Evolutionary conservation across 2,113 vertebrate genomes (phyloP).

Genomic region (Gnathonemus echidnorhynchus): DNA sequence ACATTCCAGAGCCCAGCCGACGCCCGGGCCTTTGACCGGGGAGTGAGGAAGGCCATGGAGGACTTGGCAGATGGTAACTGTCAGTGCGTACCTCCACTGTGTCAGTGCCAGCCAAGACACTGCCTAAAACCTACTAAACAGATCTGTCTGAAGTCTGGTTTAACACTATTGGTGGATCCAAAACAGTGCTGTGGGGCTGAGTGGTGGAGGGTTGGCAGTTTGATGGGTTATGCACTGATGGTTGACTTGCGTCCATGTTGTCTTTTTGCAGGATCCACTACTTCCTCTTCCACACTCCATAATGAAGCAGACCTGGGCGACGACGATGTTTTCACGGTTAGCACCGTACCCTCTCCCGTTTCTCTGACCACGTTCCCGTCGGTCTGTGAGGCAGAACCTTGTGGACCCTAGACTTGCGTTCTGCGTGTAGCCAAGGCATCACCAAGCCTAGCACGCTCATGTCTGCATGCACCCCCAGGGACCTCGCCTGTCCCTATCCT

Average conservation of each 20-base stretch:
- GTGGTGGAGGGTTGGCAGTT: neutral
- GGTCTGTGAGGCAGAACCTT: neutral
- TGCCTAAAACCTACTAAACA: neutral
- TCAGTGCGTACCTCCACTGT: neutral
- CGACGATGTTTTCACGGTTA: conserved; percentile 95
- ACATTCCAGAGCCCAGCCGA: conserved; percentile 97
- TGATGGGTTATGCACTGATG: neutral
- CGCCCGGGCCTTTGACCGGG: conserved; percentile 92
- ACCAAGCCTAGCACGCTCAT: neutral
- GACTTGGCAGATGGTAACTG: conserved; percentile 91
- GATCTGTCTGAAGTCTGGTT: neutral
- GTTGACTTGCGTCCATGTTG: neutral
- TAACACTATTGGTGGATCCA: neutral
- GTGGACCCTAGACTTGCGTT: neutral
- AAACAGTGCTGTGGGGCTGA: neutral
- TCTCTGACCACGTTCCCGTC: neutral
- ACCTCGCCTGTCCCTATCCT: neutral
- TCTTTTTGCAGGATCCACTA: conserved; percentile 77
- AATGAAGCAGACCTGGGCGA: conserved; percentile 94
- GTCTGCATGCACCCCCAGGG: neutral
- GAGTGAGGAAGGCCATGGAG: conserved; percentile 93
- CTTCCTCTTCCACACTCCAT: conserved; percentile 94
- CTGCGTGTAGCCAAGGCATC: neutral
- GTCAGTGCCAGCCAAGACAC: neutral
- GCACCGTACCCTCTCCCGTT: conserved; percentile 21